These are phyloP conservation scores for Bolinopsis microptera DNA, from an alignment of 37 sponge, comb jelly and placozoan genomes.

Conservation along the genomic window DNA sequence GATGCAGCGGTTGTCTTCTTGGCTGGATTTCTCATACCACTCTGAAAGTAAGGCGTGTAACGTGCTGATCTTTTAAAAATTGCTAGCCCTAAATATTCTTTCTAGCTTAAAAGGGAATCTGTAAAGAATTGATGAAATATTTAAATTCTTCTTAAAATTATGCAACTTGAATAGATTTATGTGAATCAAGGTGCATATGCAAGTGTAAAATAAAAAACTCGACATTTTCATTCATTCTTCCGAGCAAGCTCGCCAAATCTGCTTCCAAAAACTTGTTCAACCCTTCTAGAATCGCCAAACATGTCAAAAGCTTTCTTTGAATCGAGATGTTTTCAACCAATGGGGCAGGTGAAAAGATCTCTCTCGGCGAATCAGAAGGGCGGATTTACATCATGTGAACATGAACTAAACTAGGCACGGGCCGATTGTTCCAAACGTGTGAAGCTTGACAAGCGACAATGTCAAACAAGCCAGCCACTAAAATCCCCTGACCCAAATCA, in stretches of 20 bases:
- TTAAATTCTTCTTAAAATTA: not conserved
- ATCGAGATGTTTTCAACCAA: not conserved
- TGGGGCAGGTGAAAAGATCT: not conserved
- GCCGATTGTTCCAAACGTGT: not conserved
- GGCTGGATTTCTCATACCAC: not conserved
- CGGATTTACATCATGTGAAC: not conserved
- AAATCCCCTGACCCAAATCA: not conserved
- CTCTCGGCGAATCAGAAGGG: not conserved
- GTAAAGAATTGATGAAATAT: not conserved
- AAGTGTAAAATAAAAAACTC: not conserved
- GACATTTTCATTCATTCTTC: not conserved
- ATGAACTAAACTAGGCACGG: not conserved
- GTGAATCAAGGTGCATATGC: not conserved
- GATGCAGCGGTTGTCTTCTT: not conserved
- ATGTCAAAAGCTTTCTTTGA: not conserved
- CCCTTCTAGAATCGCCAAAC: not conserved
- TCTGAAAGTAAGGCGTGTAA: no score
- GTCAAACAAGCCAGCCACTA: not conserved
- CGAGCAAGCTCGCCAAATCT: not conserved
- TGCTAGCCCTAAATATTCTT: not conserved
- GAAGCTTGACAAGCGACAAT: not conserved
- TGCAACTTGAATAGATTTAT: not conserved
- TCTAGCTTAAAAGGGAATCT: not conserved
- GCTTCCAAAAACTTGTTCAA: not conserved
- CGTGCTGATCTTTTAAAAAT: not conserved